Percentiles rank a stretch among this genome's conserved stretches.
These are phyloP conservation scores for Diadema setosum DNA, from an alignment of 35 echinoderm and acorn worm species.

Conservation along the genomic window DNA sequence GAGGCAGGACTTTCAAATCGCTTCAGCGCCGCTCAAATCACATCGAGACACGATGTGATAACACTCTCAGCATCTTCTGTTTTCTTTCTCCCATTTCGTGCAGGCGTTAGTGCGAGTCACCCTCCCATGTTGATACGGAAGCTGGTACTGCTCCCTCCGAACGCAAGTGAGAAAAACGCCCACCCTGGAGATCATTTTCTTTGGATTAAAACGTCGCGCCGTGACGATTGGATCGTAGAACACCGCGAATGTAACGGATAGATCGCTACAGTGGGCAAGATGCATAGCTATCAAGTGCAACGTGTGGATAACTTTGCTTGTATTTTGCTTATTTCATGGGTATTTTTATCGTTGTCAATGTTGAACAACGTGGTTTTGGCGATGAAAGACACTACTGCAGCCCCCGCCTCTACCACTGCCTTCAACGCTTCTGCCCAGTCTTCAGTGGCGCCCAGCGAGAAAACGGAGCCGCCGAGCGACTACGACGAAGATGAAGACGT, in stretches of 20 bases:
- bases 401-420: neutral
- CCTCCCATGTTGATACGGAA: neutral
- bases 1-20: neutral
- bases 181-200: neutral
- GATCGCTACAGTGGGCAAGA: neutral
- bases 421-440: neutral
- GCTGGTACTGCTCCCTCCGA: too few relatives aligned
- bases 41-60: neutral
- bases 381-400: neutral
- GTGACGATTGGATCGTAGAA: neutral
- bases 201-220: neutral
- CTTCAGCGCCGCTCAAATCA: neutral
- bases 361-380: neutral
- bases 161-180: neutral
- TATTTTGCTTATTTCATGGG: neutral
- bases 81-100: neutral
- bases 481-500: neutral
- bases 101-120: neutral
- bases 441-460: neutral
- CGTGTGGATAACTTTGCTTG: neutral
- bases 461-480: neutral
- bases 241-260: neutral
- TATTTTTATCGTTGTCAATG: neutral
- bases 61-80: neutral
- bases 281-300: neutral